These are phyloP conservation scores for Meandrusa payeni DNA, from an alignment of 2,888 invertebrate species.

Conservation along the genomic window DNA sequence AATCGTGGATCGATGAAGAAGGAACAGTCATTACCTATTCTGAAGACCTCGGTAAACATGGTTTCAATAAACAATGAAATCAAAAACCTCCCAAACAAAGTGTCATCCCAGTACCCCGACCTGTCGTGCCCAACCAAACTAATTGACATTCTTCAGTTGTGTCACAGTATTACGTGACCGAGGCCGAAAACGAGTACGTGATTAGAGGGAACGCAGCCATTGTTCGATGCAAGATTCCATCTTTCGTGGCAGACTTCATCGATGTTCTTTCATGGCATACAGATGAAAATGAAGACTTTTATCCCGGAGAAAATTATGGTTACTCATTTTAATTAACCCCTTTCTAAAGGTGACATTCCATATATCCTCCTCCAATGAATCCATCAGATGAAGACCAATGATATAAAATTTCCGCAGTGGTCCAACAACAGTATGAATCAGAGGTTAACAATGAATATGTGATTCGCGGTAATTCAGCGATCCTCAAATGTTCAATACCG, in stretches of 20 bases:
- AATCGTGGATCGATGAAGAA: conserved; percentile 87
- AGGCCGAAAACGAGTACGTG: conserved; percentile 92
- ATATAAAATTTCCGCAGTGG: conserved; percentile 81
- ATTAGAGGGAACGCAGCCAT: conserved; percentile 91
- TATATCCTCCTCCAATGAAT: conserved; percentile 22
- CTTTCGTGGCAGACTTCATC: conserved; percentile 93
- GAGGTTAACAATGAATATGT: conserved; percentile 96
- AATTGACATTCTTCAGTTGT: conserved; percentile 84
- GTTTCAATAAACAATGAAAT: conserved; percentile 45
- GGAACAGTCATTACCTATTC: conserved; percentile 85
- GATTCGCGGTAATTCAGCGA: conserved; percentile 93
- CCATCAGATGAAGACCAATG: conserved; percentile 2
- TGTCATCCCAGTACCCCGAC: conserved; percentile 51
- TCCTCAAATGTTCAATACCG: conserved; percentile 94
- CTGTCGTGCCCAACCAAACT: conserved; percentile 49
- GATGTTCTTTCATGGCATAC: conserved; percentile 91
- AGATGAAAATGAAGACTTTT: conserved; percentile 86
- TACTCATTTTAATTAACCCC: conserved; percentile 40
- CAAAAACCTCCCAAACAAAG: conserved; percentile 47
- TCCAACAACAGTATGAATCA: conserved; percentile 93
- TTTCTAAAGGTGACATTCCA: conserved; percentile 23
- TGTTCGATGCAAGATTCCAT: conserved; percentile 91
- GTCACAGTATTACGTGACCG: conserved; percentile 90
- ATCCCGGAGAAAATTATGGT: conserved; percentile 83
- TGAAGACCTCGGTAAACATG: conserved; percentile 85